Evolutionary conservation across 2,888 invertebrate genomes (phyloP).

Genomic region (Mythimna albipuncta): DNA sequence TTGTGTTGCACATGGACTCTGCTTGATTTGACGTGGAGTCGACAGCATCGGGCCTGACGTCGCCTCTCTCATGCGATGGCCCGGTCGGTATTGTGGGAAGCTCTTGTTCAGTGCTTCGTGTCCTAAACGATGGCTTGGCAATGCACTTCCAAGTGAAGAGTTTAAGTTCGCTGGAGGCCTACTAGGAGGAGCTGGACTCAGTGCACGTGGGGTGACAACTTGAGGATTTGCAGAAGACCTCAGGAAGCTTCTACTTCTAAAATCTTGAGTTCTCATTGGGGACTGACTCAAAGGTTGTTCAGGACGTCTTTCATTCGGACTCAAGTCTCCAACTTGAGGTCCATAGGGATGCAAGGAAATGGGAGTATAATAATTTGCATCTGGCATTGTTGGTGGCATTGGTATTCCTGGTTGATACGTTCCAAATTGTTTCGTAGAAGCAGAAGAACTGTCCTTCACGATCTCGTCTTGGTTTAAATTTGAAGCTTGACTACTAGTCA

Average conservation of each 20-base stretch:
- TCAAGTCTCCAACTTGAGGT: not conserved
- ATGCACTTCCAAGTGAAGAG: not conserved
- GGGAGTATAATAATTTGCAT: conserved; percentile 5
- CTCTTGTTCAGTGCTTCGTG: conserved; percentile 3
- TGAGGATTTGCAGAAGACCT: conserved; percentile 19
- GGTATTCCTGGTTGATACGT: not conserved
- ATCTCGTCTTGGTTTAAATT: conserved; percentile 20
- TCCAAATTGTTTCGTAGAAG: conserved; percentile 7
- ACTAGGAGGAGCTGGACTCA: not conserved
- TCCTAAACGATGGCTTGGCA: not conserved
- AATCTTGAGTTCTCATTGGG: not conserved
- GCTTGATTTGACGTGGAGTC: conserved; percentile 45
- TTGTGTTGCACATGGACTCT: conserved; percentile 3
- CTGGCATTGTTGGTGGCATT: not conserved
- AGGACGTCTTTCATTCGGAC: conserved; percentile 8
- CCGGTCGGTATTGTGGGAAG: conserved; percentile 4
- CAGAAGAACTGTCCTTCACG: not conserved
- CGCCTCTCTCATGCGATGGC: not conserved
- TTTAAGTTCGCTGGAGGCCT: conserved; percentile 13
- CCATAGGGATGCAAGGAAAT: not conserved
- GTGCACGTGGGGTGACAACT: not conserved
- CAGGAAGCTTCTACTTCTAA: conserved; percentile 17
- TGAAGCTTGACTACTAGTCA: conserved; percentile 37
- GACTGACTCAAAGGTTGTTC: conserved; percentile 15
- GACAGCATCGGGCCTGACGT: conserved; percentile 16